Percentiles rank a stretch among this genome's conserved stretches.
Evolutionary conservation across 2,797 vertebrate genomes (phyloP).

Genomic region (Microchirus variegatus): DNA sequence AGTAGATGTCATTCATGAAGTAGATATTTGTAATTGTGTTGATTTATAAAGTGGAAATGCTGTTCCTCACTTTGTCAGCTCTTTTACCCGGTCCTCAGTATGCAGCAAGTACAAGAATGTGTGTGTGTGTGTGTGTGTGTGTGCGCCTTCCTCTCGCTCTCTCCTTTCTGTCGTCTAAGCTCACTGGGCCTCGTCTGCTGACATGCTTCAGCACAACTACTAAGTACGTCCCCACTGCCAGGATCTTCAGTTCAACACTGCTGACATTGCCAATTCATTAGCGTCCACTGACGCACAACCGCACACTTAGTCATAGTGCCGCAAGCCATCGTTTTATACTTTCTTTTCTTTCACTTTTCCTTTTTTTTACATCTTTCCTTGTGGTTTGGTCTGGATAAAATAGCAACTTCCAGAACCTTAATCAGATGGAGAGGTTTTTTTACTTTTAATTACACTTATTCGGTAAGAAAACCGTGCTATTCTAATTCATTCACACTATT

Average conservation of each 20-base stretch:
- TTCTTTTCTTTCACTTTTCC: not conserved
- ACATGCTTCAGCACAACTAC: slow-evolving; percentile 67
- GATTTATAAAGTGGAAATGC: too few relatives aligned
- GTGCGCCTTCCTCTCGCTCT: slow-evolving; percentile 1
- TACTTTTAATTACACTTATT: too few relatives aligned
- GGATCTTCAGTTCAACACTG: slow-evolving; percentile 63
- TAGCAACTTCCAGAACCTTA: slow-evolving; percentile 42
- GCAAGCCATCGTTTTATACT: slow-evolving; percentile 56
- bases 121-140: too few relatives aligned
- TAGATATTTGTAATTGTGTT: too few relatives aligned
- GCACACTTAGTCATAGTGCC: slow-evolving; percentile 63
- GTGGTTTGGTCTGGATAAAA: slow-evolving; percentile 20
- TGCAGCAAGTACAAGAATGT: too few relatives aligned
- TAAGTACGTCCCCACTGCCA: slow-evolving; percentile 63
- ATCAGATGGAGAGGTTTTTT: slow-evolving; percentile 30
- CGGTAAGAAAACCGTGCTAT: too few relatives aligned
- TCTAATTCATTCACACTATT: too few relatives aligned
- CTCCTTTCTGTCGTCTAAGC: slow-evolving; percentile 62
- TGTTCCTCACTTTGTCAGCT: too few relatives aligned
- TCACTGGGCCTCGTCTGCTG: slow-evolving; percentile 51
- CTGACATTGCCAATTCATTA: slow-evolving; percentile 79
- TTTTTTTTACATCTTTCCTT: not conserved
- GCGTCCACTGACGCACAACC: slow-evolving; percentile 72
- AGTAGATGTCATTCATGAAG: too few relatives aligned
- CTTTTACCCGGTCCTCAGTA: too few relatives aligned